Base-by-base conservation (phyloP, 2,797 vertebrate species). In the Atherinosoma microstoma region DNA sequence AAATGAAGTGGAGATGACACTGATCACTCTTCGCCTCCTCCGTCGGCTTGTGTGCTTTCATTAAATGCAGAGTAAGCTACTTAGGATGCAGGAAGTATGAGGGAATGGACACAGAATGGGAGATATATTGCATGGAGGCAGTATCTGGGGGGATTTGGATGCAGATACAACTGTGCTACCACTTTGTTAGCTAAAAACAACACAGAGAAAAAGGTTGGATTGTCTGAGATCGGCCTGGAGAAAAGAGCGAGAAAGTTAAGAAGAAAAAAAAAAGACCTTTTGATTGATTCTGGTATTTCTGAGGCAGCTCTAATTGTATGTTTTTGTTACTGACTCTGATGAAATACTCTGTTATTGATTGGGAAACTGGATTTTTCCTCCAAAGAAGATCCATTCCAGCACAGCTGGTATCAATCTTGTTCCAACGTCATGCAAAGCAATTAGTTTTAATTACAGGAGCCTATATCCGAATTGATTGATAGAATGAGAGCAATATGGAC, bases 281-380 rank as follows among this genome's bases (percentile, higher is more conserved):
- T 87, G 85, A 90, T 90, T 91, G 89, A 91, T 89, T 87, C 83
- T 72, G 69, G 71, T 85, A 84, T 90, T 89, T 90, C 63, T 79
- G 72, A 76, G 75, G 74, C 82, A 80, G 78, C 80, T 82, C 77
- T 89, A 86, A 90, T 92, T 85, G 87, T 83, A 78, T 73, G 77
- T 79, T 83, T 86, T 82, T 90, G 76, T 87, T 87, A 79, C 83
- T 84, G 86, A 91, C 81, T 83, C 80, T 90, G 83, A 90, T 90
- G 81, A 80, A 90, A 89, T 85, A 85, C 82, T 86, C 85, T 83
- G 87, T 74, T 90, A 93, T 91, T 73, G 86, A 92, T 92, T 61
- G 61, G 30, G 67, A 69, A 70, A 47, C 79, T 74, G 58, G 72
- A 30, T 60, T 75, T 68, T 84, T 80, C 86, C 80, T 83, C 73